Percentiles rank a stretch among this genome's conserved stretches.
Conservation (phyloP, 2,113 vertebrate genomes). For the Myotis lucifugus region DNA sequence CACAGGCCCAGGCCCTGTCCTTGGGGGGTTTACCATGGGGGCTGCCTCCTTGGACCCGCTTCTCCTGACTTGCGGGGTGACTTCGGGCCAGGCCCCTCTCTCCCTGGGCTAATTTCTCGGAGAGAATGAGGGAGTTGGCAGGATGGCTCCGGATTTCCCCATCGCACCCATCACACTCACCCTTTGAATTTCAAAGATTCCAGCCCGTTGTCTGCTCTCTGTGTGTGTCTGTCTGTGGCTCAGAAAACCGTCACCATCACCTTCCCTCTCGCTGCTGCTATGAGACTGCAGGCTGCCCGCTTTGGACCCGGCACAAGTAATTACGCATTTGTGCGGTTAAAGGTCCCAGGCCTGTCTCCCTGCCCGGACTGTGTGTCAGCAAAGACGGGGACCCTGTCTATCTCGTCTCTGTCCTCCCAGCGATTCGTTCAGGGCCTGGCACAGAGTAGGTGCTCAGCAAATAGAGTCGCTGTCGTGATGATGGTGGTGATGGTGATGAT, state of each 20-base stretch:
- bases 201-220: not conserved
- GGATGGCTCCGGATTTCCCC: not conserved
- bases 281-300: not conserved
- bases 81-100: not conserved
- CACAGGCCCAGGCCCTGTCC: not conserved
- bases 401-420: not conserved
- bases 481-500: not conserved
- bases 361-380: not conserved
- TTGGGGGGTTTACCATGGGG: not conserved
- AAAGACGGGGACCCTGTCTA: not conserved
- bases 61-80: not conserved
- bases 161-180: not conserved
- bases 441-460: not conserved
- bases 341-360: not conserved
- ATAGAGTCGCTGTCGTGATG: not conserved
- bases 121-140: not conserved
- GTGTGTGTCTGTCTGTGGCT: not conserved
- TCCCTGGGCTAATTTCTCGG: not conserved
- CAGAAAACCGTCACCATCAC: not conserved
- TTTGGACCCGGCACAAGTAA: not conserved
- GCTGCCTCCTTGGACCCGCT: too few relatives aligned
- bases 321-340: not conserved
- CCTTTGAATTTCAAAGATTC: not conserved
- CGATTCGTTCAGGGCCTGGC: not conserved
- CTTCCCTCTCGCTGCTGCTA: not conserved